Evolutionary conservation across 2,113 vertebrate genomes (phyloP).

Genomic region (Leptodactylus fuscus): DNA sequence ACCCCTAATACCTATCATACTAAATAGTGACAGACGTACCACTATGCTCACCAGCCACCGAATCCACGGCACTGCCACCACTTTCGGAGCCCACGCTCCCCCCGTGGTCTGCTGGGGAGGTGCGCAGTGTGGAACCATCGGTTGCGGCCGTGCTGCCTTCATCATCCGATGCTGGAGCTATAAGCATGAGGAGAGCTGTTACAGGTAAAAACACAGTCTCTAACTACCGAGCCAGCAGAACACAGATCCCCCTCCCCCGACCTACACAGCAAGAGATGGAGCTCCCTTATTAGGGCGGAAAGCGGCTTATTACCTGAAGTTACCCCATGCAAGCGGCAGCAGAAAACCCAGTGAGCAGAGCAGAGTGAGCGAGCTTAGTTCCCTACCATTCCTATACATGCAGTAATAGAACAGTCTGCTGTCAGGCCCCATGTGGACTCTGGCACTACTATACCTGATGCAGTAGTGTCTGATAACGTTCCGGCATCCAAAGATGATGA

Average conservation of each 20-base stretch:
- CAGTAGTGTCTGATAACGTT: constrained; percentile 96
- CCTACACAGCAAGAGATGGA: not conserved
- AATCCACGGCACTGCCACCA: constrained; percentile 95
- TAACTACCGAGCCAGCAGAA: constrained; percentile 50
- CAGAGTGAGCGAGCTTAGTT: not conserved
- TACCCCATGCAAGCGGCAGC: not conserved
- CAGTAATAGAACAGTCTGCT: not conserved
- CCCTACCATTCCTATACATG: not conserved
- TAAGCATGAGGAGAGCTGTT: constrained; percentile 95
- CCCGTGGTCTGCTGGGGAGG: constrained; percentile 95
- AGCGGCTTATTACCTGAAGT: not conserved
- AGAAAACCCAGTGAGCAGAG: not conserved
- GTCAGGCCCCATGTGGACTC: too few species aligned
- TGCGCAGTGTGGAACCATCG: constrained; percentile 94
- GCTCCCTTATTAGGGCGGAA: not conserved
- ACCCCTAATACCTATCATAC: not conserved
- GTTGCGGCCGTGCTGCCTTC: constrained; percentile 98
- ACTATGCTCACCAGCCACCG: constrained; percentile 96
- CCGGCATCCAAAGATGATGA: constrained; percentile 97
- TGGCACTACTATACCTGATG: constrained; percentile 88
- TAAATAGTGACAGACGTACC: constrained; percentile 74
- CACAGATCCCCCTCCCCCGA: not conserved
- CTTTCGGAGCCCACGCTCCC: constrained; percentile 98
- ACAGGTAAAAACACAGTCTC: constrained; percentile 86
- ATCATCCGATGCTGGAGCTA: constrained; percentile 98